Evolutionary conservation across 2,888 invertebrate species (phyloP).

Genomic region (Gibbula magus): DNA sequence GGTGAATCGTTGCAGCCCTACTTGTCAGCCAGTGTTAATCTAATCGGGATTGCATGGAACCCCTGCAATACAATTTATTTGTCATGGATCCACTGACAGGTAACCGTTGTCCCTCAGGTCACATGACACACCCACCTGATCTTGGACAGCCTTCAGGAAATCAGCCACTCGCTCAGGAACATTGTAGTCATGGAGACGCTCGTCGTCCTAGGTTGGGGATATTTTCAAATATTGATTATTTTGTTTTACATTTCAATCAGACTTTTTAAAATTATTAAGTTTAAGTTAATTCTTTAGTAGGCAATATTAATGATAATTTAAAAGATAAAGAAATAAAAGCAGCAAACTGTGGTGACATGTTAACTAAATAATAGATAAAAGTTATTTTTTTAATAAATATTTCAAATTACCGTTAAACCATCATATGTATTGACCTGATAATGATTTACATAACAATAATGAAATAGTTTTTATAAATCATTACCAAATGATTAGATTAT

Average conservation of each 20-base stretch:
- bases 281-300: background rate
- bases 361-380: no score
- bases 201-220: slow-evolving; percentile 82
- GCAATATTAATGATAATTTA: no score
- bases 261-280: background rate
- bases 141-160: slow-evolving; percentile 68
- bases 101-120: background rate
- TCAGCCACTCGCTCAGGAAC: slow-evolving; percentile 82
- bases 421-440: background rate
- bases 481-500: no score
- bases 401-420: no score
- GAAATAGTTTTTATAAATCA: no score
- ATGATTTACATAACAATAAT: no score
- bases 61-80: background rate
- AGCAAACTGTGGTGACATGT: no score
- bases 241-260: background rate
- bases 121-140: slow-evolving; percentile 62
- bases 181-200: slow-evolving; percentile 87
- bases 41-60: no score
- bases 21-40: no score
- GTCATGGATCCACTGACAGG: background rate
- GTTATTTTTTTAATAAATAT: no score
- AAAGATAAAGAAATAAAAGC: no score
- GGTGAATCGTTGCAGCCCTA: no score
- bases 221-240: background rate